Conservation (phyloP, 1,140 invertebrate genomes). For the Propsilocerus akamusi region DNA sequence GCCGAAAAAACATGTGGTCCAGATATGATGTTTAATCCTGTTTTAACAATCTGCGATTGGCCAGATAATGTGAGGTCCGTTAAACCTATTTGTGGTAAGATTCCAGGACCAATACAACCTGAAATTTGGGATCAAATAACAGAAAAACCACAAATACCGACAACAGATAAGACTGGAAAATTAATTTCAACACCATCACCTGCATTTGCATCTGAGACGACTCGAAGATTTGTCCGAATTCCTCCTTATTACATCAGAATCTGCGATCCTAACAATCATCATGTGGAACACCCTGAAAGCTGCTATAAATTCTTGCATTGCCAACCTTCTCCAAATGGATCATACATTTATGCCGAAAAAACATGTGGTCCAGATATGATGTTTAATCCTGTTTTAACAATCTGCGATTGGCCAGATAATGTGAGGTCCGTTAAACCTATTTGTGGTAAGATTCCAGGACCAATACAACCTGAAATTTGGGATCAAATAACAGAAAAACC, state of each 20-base stretch:
- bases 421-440: conserved; percentile 31
- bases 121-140: neutral
- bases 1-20: conserved; percentile 29
- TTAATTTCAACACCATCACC: neutral
- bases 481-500: neutral
- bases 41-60: conserved; percentile 34
- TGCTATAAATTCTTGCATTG: neutral
- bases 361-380: conserved; percentile 26
- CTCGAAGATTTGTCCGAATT: neutral
- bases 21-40: conserved; percentile 32
- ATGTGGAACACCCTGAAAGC: neutral
- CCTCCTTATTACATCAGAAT: neutral
- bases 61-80: conserved; percentile 29
- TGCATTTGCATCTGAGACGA: neutral
- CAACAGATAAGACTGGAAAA: neutral
- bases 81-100: conserved; percentile 30
- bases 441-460: conserved; percentile 15
- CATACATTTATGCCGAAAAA: conserved; percentile 14
- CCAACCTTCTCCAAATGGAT: neutral
- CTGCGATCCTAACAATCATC: neutral
- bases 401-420: conserved; percentile 32
- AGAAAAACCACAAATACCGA: neutral
- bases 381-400: conserved; percentile 28
- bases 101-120: neutral
- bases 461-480: neutral